A percentile compares a stretch with the other conserved stretches of the same genome.
Evolutionary conservation across 2,888 invertebrate genomes (phyloP).

Genomic region (Embidobia sp.): DNA sequence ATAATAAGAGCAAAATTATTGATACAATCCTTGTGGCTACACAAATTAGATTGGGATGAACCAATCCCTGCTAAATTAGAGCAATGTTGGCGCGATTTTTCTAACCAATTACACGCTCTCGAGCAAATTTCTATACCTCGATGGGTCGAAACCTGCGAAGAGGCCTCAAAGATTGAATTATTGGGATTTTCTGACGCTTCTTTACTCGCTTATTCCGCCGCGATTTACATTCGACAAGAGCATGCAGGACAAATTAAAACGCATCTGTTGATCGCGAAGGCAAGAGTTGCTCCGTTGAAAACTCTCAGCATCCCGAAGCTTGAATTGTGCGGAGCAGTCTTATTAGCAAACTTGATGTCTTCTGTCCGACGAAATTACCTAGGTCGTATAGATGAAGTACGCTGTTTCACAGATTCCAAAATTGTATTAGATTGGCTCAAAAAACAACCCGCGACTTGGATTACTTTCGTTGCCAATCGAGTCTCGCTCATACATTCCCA

Average conservation of each 20-base stretch:
- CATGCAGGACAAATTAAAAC: neutral
- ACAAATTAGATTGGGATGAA: conserved; percentile 1
- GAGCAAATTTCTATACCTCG: neutral
- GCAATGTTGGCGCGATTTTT: neutral
- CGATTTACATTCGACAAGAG: neutral
- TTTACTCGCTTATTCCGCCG: neutral
- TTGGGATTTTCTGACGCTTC: neutral
- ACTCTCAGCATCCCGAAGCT: neutral
- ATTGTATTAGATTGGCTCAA: neutral
- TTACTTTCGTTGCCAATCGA: neutral
- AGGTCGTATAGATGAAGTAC: neutral
- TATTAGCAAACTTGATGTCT: too few relatives aligned
- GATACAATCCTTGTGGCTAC: neutral
- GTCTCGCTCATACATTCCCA: neutral
- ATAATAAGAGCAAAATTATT: neutral
- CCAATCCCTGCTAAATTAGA: neutral
- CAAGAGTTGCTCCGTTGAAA: neutral
- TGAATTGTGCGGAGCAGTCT: neutral
- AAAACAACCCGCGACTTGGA: neutral
- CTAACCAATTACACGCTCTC: neutral
- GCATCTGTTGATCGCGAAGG: neutral
- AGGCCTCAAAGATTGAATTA: neutral
- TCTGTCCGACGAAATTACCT: too few relatives aligned
- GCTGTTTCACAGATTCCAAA: neutral
- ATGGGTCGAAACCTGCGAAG: neutral